Percentiles rank a stretch among this genome's conserved stretches.
Evolutionary conservation across 1,140 invertebrate genomes (phyloP).

Genomic region (Neotoxoptera formosana): DNA sequence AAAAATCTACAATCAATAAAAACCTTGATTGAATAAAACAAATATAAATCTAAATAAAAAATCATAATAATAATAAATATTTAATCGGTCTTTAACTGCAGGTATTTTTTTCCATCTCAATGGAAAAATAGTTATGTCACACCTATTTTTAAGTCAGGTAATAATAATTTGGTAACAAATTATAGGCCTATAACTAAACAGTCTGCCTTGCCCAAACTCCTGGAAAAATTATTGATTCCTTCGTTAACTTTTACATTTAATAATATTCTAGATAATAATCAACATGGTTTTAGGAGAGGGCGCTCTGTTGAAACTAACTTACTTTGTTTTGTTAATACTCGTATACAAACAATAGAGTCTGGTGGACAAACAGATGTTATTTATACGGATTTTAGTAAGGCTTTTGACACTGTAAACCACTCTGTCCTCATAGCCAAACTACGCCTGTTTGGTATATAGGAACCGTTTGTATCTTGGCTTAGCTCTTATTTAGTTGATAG

Average conservation of each 20-base stretch:
- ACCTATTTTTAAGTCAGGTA: neutral
- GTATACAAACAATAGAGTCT: neutral
- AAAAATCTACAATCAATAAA: too few species aligned
- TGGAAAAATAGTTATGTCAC: constrained; percentile 3
- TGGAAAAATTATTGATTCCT: neutral
- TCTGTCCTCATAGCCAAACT: neutral
- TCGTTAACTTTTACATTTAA: neutral
- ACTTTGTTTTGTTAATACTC: neutral
- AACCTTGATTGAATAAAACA: too few species aligned
- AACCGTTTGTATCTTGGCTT: neutral
- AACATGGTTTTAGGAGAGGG: constrained; percentile 11
- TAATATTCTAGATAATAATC: neutral
- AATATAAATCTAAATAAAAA: too few species aligned
- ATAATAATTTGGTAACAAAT: neutral
- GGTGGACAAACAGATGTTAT: neutral
- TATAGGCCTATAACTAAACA: neutral
- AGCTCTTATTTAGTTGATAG: too few species aligned
- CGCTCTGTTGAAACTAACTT: neutral
- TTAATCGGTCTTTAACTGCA: neutral
- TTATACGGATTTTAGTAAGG: neutral
- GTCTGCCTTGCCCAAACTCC: neutral
- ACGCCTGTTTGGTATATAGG: neutral
- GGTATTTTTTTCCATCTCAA: neutral
- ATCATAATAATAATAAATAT: too few species aligned
- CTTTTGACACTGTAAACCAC: neutral